phyloP scores from a whole-genome alignment of 2,797 vertebrate genomes.

The Catamblyrhynchus diadema region DNA sequence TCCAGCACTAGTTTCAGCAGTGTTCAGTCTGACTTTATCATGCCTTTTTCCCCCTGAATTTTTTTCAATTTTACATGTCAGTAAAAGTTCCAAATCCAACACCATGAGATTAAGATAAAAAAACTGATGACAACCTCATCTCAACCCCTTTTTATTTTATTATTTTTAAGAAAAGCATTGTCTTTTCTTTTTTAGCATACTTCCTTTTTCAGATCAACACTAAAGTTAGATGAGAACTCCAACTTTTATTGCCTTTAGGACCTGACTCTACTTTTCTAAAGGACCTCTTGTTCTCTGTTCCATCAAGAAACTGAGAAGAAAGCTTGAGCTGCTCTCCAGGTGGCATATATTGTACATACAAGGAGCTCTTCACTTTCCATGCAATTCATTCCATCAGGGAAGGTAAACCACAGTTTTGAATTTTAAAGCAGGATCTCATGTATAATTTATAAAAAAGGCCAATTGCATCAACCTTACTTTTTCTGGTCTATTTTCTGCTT shows the following conservation, averaged over 20 bases:
- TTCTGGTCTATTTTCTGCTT: conserved; percentile 54
- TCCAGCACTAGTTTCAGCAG: not conserved
- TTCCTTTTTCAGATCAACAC: not conserved
- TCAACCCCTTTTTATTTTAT: not conserved
- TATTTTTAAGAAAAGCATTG: not conserved
- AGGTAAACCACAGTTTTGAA: conserved; percentile 45
- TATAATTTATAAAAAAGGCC: conserved; percentile 66
- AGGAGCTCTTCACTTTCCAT: conserved; percentile 12
- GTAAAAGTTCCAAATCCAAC: not conserved
- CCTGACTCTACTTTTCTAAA: not conserved
- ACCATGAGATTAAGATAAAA: not conserved
- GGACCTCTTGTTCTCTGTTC: not conserved
- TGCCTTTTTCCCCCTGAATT: not conserved
- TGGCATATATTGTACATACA: not conserved
- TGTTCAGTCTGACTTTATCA: not conserved
- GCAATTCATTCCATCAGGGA: conserved; percentile 27
- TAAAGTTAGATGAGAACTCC: not conserved
- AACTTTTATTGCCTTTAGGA: not conserved
- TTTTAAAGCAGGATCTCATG: conserved; percentile 56
- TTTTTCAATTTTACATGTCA: not conserved
- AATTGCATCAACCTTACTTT: conserved; percentile 33
- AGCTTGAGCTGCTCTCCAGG: not conserved
- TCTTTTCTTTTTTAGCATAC: not conserved
- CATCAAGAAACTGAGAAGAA: not conserved
- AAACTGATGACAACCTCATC: not conserved